Evolutionary conservation across 2,888 invertebrate genomes (phyloP).

Genomic region (Scotopteryx bipunctaria): DNA sequence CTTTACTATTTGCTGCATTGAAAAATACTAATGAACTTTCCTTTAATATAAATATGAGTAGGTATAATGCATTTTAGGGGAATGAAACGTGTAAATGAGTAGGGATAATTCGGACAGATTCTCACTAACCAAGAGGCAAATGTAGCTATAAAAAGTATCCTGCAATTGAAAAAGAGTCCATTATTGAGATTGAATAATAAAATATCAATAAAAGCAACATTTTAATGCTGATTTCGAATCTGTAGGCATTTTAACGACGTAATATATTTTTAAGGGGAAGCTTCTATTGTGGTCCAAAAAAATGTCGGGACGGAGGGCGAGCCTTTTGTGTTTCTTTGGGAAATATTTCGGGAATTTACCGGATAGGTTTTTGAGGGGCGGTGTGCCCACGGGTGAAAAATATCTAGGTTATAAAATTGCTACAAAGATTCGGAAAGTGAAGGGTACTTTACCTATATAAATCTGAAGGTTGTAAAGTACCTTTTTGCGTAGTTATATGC

Average conservation of each 20-base stretch:
- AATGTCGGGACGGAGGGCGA: conserved; percentile 40
- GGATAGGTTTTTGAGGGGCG: conserved; percentile 38
- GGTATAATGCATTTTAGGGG: too few relatives aligned
- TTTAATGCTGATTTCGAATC: conserved; percentile 29
- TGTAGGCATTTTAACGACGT: conserved; percentile 41
- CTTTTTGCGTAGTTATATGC: too few relatives aligned
- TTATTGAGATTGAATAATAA: conserved; percentile 32
- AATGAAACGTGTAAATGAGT: not conserved
- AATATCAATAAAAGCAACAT: conserved; percentile 30
- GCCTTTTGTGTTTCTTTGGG: conserved; percentile 44
- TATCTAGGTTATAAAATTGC: conserved; percentile 41
- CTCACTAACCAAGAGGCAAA: conserved; percentile 14
- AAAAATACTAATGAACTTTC: too few relatives aligned
- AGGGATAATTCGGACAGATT: not conserved
- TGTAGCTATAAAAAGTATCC: conserved; percentile 2
- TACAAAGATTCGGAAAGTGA: conserved; percentile 39
- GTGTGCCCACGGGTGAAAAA: conserved; percentile 42
- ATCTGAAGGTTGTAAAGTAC: not conserved
- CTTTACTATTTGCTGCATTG: too few relatives aligned
- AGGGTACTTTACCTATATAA: not conserved
- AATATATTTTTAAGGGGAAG: conserved; percentile 42
- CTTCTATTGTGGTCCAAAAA: conserved; percentile 47
- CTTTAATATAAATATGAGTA: too few relatives aligned
- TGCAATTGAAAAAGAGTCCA: conserved; percentile 18
- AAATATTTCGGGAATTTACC: conserved; percentile 49